Evolutionary conservation across 2,113 vertebrate genomes (phyloP), one percentile per base, ranked within the genome.

Genomic region (Chroicocephalus ridibundus): DNA sequence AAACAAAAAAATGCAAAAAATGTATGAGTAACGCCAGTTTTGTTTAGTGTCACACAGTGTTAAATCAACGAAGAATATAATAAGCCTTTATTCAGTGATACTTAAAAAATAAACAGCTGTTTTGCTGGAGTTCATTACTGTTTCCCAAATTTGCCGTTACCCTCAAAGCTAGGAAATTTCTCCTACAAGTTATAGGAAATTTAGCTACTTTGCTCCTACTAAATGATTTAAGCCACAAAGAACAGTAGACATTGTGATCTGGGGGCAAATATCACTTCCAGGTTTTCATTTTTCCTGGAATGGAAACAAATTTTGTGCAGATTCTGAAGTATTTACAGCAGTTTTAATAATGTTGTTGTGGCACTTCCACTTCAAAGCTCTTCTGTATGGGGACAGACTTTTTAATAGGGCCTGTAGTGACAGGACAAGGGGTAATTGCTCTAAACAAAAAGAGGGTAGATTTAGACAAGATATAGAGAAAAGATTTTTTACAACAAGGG

Each of bases 21-120:
- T 8, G 49, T 55, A 90, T 74, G 69, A 96, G 71, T 57, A 95
- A 92, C 91, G 77, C 31, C 7, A 3, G 34, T 86, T 94, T 81
- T 90, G 44, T 71, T 93, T 86, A 68, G 38, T 82, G 69, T 93
- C 93, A 93, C 29, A 77, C 24, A 69, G 11, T 87, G 36, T 69
- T 72, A 91, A 69, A 93, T 82, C 78, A 84, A 26, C 65, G 74
- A 82, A 61, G 65, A 95, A 24, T 82, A 90, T 61, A 89, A 90
- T 58, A 47, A 91, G 36, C 40, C 19, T 93, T 86, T 94, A 82
- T 88, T 60, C 88, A 86, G 76, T 71, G 42, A 57, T 36, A 76
- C 18, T 84, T 82, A 31, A 13, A 90, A 90, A 94, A 82, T 70
- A 93, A 93, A 70, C 16, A 79, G 60, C 20, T 46, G 2, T 32